These are phyloP conservation scores for Agriopis marginaria DNA, from an alignment of 2,888 invertebrate species.

Conservation along the genomic window DNA sequence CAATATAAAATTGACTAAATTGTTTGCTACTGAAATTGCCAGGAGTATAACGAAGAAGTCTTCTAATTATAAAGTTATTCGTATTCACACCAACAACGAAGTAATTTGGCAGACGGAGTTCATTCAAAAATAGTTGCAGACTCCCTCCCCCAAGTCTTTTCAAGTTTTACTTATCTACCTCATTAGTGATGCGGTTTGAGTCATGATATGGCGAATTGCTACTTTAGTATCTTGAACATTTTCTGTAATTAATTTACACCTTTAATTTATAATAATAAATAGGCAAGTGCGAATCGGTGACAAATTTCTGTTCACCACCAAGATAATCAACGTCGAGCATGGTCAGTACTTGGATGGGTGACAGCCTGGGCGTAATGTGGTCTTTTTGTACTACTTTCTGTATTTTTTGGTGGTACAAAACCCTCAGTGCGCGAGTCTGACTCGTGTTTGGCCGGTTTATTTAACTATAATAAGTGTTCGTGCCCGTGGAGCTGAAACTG, in stretches of 20 bases:
- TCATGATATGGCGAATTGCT: neutral
- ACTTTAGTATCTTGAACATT: neutral
- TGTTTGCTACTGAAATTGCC: neutral
- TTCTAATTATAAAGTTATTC: constrained; percentile 5
- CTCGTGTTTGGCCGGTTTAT: too few species aligned
- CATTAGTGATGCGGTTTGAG: neutral
- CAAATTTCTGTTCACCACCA: too few species aligned
- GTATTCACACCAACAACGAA: constrained; percentile 7
- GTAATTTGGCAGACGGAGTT: constrained; percentile 28
- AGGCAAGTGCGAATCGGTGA: too few species aligned
- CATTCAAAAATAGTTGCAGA: constrained; percentile 19
- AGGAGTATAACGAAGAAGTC: constrained; percentile 3
- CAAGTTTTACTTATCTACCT: constrained; percentile 6
- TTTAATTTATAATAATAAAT: neutral
- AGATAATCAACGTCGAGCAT: too few species aligned
- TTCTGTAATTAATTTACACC: neutral
- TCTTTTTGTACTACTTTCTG: too few species aligned
- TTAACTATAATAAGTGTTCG: too few species aligned
- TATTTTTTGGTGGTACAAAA: too few species aligned
- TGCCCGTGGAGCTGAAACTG: too few species aligned
- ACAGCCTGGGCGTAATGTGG: too few species aligned
- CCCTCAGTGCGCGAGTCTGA: too few species aligned
- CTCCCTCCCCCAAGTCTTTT: constrained; percentile 4
- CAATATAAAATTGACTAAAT: too few species aligned
- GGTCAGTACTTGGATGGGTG: too few species aligned